These are phyloP conservation scores for Cyclophora punctaria DNA, from an alignment of 2,888 invertebrate genomes.

Conservation along the genomic window DNA sequence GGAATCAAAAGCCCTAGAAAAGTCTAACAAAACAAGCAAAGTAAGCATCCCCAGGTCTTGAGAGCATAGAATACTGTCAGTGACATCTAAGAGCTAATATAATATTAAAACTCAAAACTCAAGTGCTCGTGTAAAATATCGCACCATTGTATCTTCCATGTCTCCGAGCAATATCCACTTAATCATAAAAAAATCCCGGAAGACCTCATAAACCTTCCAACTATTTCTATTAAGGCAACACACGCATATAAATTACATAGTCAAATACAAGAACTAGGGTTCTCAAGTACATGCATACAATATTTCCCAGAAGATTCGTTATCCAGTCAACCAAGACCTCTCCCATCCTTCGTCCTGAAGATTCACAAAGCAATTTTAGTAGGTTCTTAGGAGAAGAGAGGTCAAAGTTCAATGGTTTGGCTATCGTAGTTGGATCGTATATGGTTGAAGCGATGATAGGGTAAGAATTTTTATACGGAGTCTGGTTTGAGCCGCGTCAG, in stretches of 20 bases:
- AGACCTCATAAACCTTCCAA: background rate
- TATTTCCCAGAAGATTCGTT: constrained; percentile 26
- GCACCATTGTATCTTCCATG: background rate
- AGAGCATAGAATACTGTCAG: too few relatives aligned
- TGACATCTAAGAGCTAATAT: too few relatives aligned
- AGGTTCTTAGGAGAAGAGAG: background rate
- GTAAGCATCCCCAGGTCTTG: too few relatives aligned
- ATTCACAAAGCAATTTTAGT: background rate
- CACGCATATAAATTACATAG: constrained; percentile 23
- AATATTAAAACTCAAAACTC: too few relatives aligned
- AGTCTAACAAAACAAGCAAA: too few relatives aligned
- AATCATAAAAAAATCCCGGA: background rate
- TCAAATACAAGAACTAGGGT: constrained; percentile 25
- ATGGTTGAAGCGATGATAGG: constrained; percentile 14
- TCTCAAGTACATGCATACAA: constrained; percentile 29
- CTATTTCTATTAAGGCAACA: constrained; percentile 22
- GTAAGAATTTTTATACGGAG: constrained; percentile 20
- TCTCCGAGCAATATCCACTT: constrained; percentile 7
- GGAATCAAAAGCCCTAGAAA: too few relatives aligned
- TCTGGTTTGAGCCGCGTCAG: constrained; percentile 10
- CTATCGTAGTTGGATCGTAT: constrained; percentile 11
- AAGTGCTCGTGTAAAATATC: too few relatives aligned
- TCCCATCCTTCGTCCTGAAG: background rate
- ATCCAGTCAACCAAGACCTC: constrained; percentile 13
- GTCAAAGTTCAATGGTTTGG: constrained; percentile 8